Evolutionary conservation across 2,797 vertebrate genomes (phyloP), one percentile per base, ranked within the genome.

Genomic region (Malurus splendens): DNA sequence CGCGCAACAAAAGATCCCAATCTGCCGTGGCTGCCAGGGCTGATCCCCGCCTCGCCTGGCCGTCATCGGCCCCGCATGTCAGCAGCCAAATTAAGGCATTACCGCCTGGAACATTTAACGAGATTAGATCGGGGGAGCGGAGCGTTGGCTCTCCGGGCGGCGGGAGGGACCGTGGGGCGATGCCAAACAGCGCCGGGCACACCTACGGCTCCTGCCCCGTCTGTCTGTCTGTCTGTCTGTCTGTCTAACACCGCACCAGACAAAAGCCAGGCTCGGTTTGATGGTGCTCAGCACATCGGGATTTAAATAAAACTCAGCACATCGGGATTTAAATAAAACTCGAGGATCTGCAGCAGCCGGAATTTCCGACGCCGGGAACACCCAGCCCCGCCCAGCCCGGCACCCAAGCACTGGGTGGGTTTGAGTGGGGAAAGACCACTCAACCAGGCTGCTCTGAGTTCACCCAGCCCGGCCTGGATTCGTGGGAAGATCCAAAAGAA

Each of bases 81-180:
- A 93, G 92, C 94, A 94, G 65, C 70, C 78, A 88, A 93, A 94
- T 94, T 90, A 94, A 94, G 81, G 94, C 60, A 90, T 94, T 94
- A 93, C 92, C 67, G 57, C 51, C 74, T 24, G 90, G 77, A 86
- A 93, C 93, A 60, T 86, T 93, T 90, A 86, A 86, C 1, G 36
- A 68, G 89, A 93, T 95, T 90, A 88, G 74, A 79, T 82, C 9
- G 28, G 60, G 93, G 75, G 39, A 36, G 36, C 36, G 36, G 36
- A 36, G 36, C 36, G 36, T 36, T 36, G 36, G 36, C 36, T 36
- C 36, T 36, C 36, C 10, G 36, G 36, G 36, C 36, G 36, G 36
- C 36, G 36, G 36, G 36, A 36, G 36, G 36, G 36, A 36, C 36
- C 36, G 36, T 81, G 89, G 70, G 73, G 76, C 56, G 75, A 73